Evolutionary conservation across 2,797 vertebrate species (phyloP), one percentile per base, ranked within the genome.

Genomic region (Balearica regulorum): DNA sequence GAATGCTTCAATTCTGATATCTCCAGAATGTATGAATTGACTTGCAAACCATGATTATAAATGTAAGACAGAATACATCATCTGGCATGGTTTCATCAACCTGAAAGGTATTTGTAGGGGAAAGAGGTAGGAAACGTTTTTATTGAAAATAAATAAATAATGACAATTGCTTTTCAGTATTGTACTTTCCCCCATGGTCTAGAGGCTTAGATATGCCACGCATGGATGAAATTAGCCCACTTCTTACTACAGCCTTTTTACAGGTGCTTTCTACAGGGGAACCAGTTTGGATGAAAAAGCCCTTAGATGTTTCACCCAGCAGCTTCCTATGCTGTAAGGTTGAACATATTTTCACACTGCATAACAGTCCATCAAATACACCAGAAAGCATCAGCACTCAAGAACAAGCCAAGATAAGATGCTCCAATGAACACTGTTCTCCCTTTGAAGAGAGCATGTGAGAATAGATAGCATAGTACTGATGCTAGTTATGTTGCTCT

Each of bases 381-480:
- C 83, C 25, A 37, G 78, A 80, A 90, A 93, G 2, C 16, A 48
- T 51, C 51, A 75, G 7, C 7, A 43, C 54, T 49, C 3, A 3
- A 77, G 39, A 77, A 55, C 9, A n/a, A 70, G 33, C 4, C 24
- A 41, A 89, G 76, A 25, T 12, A 89, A 69, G 16, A 24, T 28
- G 31, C 26, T 82, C 19, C n/a, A 53, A 17, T 46, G 44, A 5
- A 53, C 39, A 10, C 19, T 53, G 11, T 39, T 66, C 35, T 69
- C 8, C 19, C 31, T 39, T 17, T 77, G 43, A 7, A 84, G 44
- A 41, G 8, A 53, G 7, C 15, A 19, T 0, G 0, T 70, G 39
- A 11, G 12, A 83, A 21, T 3, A 94, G 44, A 19, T 4, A 54
- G 11, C 11, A 55, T 11, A 55, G 39, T 19, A 64, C 18, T 64